A percentile compares a stretch with the other conserved stretches of the same genome.
Evolutionary conservation across 2,888 invertebrate species (phyloP).

Genomic region (Tethea ocularis): DNA sequence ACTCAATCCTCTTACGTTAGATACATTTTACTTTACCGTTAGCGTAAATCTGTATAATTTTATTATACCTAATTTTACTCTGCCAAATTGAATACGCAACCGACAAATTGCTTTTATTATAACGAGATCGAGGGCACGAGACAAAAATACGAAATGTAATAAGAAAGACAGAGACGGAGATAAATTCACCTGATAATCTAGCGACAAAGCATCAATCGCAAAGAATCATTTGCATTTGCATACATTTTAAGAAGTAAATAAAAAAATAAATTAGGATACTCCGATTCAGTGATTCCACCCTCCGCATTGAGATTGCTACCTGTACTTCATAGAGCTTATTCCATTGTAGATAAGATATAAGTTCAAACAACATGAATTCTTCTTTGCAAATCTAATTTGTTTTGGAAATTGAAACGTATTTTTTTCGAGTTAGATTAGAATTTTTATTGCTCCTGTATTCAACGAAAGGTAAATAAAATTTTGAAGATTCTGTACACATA

Average conservation of each 20-base stretch:
- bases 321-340: conserved; percentile 25
- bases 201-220: conserved; percentile 58
- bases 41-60: conserved; percentile 76
- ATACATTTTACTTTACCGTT: conserved; percentile 40
- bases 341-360: conserved; percentile 10
- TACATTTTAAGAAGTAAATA: conserved; percentile 65
- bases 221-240: conserved; percentile 62
- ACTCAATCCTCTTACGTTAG: conserved; percentile 60
- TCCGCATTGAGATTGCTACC: conserved; percentile 23
- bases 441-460: conserved; percentile 16
- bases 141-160: conserved; percentile 20
- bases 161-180: conserved; percentile 34
- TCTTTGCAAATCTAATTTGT: neutral
- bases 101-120: conserved; percentile 58
- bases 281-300: conserved; percentile 33
- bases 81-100: conserved; percentile 60
- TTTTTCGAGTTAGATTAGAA: conserved; percentile 25
- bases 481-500: conserved; percentile 17
- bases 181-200: conserved; percentile 49
- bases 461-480: conserved; percentile 19
- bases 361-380: neutral
- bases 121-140: conserved; percentile 31
- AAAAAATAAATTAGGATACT: conserved; percentile 49
- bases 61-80: conserved; percentile 58
- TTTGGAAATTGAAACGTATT: conserved; percentile 21